phyloP scores from a whole-genome alignment of 2,797 vertebrate species.

The Tokudaia tokunoshimensis region DNA sequence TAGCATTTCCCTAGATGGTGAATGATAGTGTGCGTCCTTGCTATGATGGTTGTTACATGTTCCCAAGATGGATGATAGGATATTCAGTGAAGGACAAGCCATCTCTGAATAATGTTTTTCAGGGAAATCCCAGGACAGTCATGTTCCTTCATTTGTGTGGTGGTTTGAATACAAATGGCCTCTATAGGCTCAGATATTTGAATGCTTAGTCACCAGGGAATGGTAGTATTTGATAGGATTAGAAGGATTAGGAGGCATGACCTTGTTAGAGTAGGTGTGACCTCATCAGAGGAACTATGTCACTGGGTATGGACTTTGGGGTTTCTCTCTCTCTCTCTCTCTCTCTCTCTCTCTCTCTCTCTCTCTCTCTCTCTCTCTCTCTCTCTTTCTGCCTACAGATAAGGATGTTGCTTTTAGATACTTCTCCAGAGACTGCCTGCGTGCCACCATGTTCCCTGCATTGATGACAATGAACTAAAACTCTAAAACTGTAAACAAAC shows the following conservation, averaged over 20 bases:
- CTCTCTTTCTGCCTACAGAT: not conserved
- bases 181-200: not conserved
- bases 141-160: not conserved
- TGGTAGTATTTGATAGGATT: not conserved
- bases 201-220: not conserved
- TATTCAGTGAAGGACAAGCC: not conserved
- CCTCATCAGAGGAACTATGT: not conserved
- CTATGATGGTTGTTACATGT: too few species aligned
- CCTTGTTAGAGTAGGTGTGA: not conserved
- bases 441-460: not conserved
- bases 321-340: not conserved
- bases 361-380: not conserved
- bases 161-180: not conserved
- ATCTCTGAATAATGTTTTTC: not conserved
- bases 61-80: not conserved
- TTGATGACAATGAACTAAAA: not conserved
- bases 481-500: not conserved
- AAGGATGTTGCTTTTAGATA: not conserved
- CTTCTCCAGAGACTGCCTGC: not conserved
- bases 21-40: not conserved
- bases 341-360: not conserved
- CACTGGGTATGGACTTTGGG: not conserved
- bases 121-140: not conserved
- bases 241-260: not conserved
- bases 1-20: too few species aligned